These are phyloP conservation scores for Cyclargus thomasi DNA, from an alignment of 1,140 invertebrate species.

Conservation along the genomic window DNA sequence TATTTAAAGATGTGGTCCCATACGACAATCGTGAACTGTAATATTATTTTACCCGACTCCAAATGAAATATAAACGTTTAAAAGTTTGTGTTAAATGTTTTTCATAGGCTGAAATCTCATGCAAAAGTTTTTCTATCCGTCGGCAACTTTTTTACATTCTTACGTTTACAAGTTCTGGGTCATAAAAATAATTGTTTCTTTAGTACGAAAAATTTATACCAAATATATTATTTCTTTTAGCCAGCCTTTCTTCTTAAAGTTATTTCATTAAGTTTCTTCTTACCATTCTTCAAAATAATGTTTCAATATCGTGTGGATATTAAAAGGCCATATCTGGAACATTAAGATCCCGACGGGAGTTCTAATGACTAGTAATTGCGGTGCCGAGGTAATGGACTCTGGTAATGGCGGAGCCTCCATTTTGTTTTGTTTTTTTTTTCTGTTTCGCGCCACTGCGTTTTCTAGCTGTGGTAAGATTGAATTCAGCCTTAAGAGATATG, in stretches of 20 bases:
- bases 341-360: conserved; percentile 46
- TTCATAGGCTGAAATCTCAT: too few relatives aligned
- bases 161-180: too few relatives aligned
- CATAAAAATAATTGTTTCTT: too few relatives aligned
- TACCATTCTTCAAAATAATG: background rate
- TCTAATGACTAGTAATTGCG: conserved; percentile 68
- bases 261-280: too few relatives aligned
- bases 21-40: background rate
- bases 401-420: conserved; percentile 52
- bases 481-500: background rate
- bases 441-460: conserved; percentile 23
- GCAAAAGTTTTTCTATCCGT: too few relatives aligned
- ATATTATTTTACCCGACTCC: background rate
- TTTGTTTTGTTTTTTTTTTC: conserved; percentile 51
- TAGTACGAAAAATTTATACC: too few relatives aligned
- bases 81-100: too few relatives aligned
- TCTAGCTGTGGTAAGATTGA: background rate
- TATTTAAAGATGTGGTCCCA: background rate
- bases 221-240: too few relatives aligned
- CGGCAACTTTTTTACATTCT: too few relatives aligned
- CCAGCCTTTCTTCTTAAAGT: too few relatives aligned
- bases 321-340: conserved; percentile 54
- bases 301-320: conserved; percentile 35
- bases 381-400: conserved; percentile 49
- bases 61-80: background rate